Conservation (phyloP, 35 echinoderm and acorn worm species). For the Ophioderma brevispina region DNA sequence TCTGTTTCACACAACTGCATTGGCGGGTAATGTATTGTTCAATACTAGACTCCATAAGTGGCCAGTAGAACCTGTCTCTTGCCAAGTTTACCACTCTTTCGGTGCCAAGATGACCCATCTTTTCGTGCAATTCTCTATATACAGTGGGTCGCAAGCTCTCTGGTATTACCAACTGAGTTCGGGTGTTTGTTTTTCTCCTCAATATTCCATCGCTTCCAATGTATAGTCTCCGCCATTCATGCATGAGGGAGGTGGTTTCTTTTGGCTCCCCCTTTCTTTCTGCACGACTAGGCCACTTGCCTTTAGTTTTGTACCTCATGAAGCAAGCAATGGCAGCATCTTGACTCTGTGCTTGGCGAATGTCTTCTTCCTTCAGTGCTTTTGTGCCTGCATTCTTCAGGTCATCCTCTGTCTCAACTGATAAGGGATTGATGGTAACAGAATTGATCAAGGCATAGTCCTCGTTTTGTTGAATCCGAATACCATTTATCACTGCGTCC, state of each 20-base stretch:
- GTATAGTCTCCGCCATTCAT: conserved; percentile 42
- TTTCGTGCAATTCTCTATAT: conserved; percentile 41
- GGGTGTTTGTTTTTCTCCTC: conserved; percentile 7
- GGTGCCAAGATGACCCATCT: conserved; percentile 66
- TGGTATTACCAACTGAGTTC: conserved; percentile 55
- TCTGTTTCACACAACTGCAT: conserved; percentile 40
- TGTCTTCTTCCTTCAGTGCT: no score
- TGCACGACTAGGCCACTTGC: no score
- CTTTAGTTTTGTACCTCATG: no score
- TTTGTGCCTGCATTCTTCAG: no score
- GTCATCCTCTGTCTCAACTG: background rate
- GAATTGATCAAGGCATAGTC: conserved; percentile 38
- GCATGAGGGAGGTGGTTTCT: no score
- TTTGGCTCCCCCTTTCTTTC: background rate
- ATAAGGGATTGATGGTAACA: no score
- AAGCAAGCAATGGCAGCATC: no score
- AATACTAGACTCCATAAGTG: conserved; percentile 30
- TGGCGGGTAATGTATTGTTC: conserved; percentile 23
- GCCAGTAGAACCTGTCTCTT: conserved; percentile 59
- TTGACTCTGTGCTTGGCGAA: no score
- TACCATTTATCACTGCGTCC: conserved; percentile 36
- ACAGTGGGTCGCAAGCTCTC: background rate
- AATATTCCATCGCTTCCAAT: conserved; percentile 52
- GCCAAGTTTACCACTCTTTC: conserved; percentile 29
- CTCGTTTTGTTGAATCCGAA: background rate